A percentile compares a stretch with the other conserved stretches of the same genome.
Conservation (phyloP, 2,888 invertebrate genomes). For the Vesta saturnalis region DNA sequence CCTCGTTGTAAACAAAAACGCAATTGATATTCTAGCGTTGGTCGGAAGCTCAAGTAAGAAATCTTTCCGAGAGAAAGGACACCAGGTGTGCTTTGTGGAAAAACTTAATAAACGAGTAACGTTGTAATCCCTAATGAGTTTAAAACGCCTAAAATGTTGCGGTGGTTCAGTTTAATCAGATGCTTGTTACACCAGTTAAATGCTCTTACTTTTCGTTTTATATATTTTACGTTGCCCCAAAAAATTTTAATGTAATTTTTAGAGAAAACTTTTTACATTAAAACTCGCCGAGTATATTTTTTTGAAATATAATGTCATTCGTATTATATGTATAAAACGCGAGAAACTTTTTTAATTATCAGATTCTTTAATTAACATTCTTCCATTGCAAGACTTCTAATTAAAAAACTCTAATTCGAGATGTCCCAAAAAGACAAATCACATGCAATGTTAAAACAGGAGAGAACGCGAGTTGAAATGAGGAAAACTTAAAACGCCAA, state of each 20-base stretch:
- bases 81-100: constrained; percentile 51
- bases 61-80: constrained; percentile 29
- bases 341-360: constrained; percentile 39
- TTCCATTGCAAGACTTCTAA: constrained; percentile 35
- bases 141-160: constrained; percentile 46
- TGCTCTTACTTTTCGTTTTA: constrained; percentile 34
- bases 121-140: constrained; percentile 46
- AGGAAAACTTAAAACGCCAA: constrained; percentile 12
- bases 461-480: constrained; percentile 16
- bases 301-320: constrained; percentile 28
- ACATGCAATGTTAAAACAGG: constrained; percentile 28
- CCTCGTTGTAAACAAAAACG: not conserved
- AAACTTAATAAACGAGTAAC: constrained; percentile 52
- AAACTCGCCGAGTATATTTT: constrained; percentile 22
- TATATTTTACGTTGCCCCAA: constrained; percentile 23
- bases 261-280: constrained; percentile 31
- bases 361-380: constrained; percentile 42
- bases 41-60: not conserved
- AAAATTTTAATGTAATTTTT: constrained; percentile 34
- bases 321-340: not conserved
- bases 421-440: constrained; percentile 36
- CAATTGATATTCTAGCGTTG: not conserved
- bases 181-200: constrained; percentile 38
- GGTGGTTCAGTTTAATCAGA: constrained; percentile 53
- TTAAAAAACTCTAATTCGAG: constrained; percentile 41